phyloP scores from a whole-genome alignment of 2,113 vertebrate species.

The Butorides virescens region DNA sequence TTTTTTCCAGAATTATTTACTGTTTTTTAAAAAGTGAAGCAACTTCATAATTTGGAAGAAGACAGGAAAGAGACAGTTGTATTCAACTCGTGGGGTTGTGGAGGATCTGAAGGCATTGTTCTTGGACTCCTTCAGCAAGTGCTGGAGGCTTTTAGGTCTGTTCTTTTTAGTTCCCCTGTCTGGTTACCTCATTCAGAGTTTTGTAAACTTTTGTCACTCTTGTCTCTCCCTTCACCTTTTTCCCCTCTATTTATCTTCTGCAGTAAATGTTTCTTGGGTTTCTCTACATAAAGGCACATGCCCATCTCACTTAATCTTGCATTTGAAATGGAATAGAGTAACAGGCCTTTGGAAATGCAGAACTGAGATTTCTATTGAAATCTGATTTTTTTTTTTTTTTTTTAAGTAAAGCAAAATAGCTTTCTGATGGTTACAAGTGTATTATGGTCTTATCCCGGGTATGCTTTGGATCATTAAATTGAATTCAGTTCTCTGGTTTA shows the following conservation, averaged over 20 bases:
- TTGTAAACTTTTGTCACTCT: rapidly evolving
- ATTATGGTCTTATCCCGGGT: neutral
- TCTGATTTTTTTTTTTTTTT: too few species aligned
- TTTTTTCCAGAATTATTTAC: neutral
- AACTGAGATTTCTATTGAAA: neutral
- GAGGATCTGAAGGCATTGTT: neutral
- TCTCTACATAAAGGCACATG: neutral
- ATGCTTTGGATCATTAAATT: neutral
- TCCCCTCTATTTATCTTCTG: neutral
- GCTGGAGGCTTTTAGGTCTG: neutral
- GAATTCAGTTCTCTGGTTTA: neutral
- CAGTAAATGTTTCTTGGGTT: neutral
- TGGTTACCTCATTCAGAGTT: neutral
- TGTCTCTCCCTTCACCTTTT: neutral
- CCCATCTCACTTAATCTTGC: neutral
- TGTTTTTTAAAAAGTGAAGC: neutral
- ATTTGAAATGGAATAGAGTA: neutral
- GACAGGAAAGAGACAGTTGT: neutral
- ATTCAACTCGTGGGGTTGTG: neutral
- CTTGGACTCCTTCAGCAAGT: neutral
- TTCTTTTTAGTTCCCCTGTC: neutral
- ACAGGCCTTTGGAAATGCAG: neutral
- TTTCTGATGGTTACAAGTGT: neutral
- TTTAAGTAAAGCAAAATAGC: neutral
- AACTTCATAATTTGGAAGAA: neutral